These are phyloP conservation scores for Pseudobourletiella spinata DNA, from an alignment of 1,140 invertebrate genomes.

Conservation along the genomic window DNA sequence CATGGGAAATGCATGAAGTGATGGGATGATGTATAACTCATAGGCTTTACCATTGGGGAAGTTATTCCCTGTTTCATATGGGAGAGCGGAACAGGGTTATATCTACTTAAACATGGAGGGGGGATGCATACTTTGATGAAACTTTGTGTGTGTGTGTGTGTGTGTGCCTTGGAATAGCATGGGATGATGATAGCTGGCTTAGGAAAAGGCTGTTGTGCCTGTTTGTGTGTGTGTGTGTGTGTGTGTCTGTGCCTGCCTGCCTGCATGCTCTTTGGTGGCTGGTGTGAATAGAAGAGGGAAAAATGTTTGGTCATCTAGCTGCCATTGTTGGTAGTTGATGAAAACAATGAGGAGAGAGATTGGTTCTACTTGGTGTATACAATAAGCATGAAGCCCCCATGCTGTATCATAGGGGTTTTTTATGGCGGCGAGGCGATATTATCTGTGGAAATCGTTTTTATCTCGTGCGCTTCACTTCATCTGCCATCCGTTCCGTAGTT, in stretches of 20 bases:
- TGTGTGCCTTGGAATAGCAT: not conserved
- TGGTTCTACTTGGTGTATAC: conserved; percentile 25
- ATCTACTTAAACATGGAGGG: no score
- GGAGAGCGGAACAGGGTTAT: no score
- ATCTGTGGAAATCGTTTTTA: conserved; percentile 13
- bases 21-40: no score
- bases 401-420: conserved; percentile 7
- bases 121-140: not conserved
- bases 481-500: not conserved
- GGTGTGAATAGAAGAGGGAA: conserved; percentile 17
- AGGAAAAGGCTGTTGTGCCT: not conserved
- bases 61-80: no score
- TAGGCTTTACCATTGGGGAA: no score
- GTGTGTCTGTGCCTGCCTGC: not conserved
- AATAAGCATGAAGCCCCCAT: conserved; percentile 21
- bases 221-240: not conserved
- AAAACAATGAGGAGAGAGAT: conserved; percentile 31
- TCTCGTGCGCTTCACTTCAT: conserved; percentile 6
- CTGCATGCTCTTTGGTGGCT: no score
- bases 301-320: conserved; percentile 31
- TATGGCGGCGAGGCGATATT: not conserved
- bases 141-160: not conserved
- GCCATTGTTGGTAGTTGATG: conserved; percentile 27
- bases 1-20: no score
- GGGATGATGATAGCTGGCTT: not conserved